These are phyloP conservation scores for Lochmaea capreae DNA, from an alignment of 2,888 invertebrate genomes.

Conservation along the genomic window DNA sequence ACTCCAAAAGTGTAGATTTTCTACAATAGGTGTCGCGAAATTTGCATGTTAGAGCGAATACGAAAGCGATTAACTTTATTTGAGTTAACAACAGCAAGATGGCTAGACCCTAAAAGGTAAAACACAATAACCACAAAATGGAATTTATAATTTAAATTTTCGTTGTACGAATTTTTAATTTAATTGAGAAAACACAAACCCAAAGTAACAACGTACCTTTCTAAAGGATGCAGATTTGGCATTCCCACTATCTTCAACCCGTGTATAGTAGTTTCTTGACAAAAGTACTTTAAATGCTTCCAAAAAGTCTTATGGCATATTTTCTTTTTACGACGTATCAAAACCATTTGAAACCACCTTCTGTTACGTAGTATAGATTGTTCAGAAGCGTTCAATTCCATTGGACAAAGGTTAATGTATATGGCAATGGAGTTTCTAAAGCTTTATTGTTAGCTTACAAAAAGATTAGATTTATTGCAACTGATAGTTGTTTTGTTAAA, in stretches of 20 bases:
- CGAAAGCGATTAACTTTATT: no score
- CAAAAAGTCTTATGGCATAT: constrained; percentile 23
- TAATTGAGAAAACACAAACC: no score
- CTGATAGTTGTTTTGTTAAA: neutral
- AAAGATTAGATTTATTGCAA: neutral
- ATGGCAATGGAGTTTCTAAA: neutral
- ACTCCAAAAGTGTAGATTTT: no score
- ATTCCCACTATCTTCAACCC: constrained; percentile 54
- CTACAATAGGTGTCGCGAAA: no score
- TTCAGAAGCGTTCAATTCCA: neutral
- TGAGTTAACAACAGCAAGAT: no score
- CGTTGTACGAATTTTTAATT: no score
- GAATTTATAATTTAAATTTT: no score
- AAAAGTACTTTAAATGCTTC: constrained; percentile 41
- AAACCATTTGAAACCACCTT: neutral
- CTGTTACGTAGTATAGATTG: neutral
- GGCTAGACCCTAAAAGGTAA: no score
- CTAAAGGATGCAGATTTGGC: constrained; percentile 50
- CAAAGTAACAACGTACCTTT: constrained; percentile 43
- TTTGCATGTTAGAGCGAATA: no score
- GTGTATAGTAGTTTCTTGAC: constrained; percentile 60
- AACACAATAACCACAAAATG: no score
- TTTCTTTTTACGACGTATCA: constrained; percentile 12
- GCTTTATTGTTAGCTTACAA: neutral
- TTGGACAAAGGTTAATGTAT: constrained; percentile 4